Evolutionary conservation across 2,888 invertebrate species (phyloP).

Genomic region (Diadegma fenestrale): DNA sequence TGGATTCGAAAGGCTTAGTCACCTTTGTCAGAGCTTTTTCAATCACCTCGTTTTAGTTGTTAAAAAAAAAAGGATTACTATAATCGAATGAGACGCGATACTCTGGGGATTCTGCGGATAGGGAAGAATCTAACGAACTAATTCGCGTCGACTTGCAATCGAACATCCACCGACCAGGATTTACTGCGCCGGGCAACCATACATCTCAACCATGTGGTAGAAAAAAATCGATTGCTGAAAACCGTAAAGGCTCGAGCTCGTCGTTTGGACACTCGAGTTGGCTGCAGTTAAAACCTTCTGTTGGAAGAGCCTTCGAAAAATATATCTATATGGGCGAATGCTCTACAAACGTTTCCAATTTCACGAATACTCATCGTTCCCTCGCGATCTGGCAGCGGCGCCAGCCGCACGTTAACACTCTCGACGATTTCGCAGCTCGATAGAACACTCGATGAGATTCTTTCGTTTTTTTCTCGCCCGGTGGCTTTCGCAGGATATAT

Average conservation of each 20-base stretch:
- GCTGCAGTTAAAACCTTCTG: background rate
- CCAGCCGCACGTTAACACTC: slow-evolving; percentile 40
- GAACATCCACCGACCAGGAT: slow-evolving; percentile 54
- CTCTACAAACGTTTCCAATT: slow-evolving; percentile 69
- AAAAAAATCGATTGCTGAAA: background rate
- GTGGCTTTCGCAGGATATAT: slow-evolving; percentile 29
- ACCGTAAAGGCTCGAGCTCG: background rate
- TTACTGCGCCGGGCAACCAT: background rate
- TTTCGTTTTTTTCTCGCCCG: slow-evolving; percentile 21
- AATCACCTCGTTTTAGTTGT: slow-evolving; percentile 26
- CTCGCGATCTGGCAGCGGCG: slow-evolving; percentile 54
- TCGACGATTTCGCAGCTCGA: slow-evolving; percentile 51
- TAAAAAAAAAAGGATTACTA: slow-evolving; percentile 44
- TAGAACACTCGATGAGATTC: slow-evolving; percentile 50
- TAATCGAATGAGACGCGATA: slow-evolving; percentile 20
- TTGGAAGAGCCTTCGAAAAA: background rate
- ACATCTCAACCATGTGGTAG: background rate
- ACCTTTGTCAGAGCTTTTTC: slow-evolving; percentile 20
- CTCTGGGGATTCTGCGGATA: slow-evolving; percentile 29
- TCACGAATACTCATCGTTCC: slow-evolving; percentile 50
- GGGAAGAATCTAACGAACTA: slow-evolving; percentile 73
- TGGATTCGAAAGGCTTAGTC: slow-evolving; percentile 37
- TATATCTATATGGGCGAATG: background rate
- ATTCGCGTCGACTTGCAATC: slow-evolving; percentile 75
- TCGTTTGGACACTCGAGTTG: background rate